phyloP scores from a whole-genome alignment of 2,888 invertebrate genomes.

The Phasia obesa region DNA sequence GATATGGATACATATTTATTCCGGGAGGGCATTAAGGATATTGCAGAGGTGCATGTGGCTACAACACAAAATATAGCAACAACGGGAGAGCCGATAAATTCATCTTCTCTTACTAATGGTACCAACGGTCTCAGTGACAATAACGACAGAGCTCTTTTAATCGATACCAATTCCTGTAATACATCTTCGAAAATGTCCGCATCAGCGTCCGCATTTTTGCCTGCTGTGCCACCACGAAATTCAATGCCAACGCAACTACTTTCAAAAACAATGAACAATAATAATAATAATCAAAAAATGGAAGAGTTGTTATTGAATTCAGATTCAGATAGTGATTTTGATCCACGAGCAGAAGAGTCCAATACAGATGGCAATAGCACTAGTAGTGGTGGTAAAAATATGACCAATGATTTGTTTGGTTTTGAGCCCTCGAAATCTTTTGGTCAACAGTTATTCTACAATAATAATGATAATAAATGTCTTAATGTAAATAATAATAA shows the following conservation, averaged over 20 bases:
- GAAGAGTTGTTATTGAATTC: slow-evolving; percentile 89
- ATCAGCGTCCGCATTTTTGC: slow-evolving; percentile 79
- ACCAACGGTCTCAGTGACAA: slow-evolving; percentile 71
- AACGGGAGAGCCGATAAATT: slow-evolving; percentile 47
- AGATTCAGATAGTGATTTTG: slow-evolving; percentile 93
- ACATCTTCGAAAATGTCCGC: slow-evolving; percentile 74
- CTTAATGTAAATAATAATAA: slow-evolving; percentile 74
- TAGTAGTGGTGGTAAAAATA: slow-evolving; percentile 77
- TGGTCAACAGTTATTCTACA: slow-evolving; percentile 83
- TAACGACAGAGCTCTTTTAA: slow-evolving; percentile 80
- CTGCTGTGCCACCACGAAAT: slow-evolving; percentile 82
- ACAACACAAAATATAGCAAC: slow-evolving; percentile 73
- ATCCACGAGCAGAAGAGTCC: slow-evolving; percentile 92
- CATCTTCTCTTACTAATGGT: slow-evolving; percentile 60
- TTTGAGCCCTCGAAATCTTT: slow-evolving; percentile 82
- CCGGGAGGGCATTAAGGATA: slow-evolving; percentile 85
- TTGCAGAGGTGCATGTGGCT: slow-evolving; percentile 82
- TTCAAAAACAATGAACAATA: slow-evolving; percentile 84
- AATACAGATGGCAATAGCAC: slow-evolving; percentile 79
- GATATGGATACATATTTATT: slow-evolving; percentile 83
- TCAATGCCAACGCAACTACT: slow-evolving; percentile 74
- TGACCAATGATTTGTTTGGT: slow-evolving; percentile 82
- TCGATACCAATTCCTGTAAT: slow-evolving; percentile 79
- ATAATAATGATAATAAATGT: slow-evolving; percentile 77
- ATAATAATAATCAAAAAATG: slow-evolving; percentile 88